A percentile compares a stretch with the other conserved stretches of the same genome.
phyloP scores from a whole-genome alignment of 2,113 vertebrate genomes.

The Peromyscus polionotus region DNA sequence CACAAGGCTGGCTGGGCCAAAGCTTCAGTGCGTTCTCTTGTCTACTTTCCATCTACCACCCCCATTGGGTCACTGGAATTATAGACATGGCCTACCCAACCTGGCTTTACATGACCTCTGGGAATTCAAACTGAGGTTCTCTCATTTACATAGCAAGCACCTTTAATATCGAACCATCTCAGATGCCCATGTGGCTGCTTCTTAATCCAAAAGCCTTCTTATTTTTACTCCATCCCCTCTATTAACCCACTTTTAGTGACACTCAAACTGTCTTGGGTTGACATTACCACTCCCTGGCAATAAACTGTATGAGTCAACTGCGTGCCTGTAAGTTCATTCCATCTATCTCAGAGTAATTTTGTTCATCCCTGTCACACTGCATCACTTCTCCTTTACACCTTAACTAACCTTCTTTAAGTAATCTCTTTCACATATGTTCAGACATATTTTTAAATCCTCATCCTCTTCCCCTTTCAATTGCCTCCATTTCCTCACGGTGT shows the following conservation, averaged over 20 bases:
- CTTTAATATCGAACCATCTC: not conserved
- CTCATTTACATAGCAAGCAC: not conserved
- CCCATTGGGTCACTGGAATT: not conserved
- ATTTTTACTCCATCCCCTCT: not conserved
- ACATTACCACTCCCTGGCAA: conserved; percentile 56
- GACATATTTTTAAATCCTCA: not conserved
- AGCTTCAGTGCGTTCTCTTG: not conserved
- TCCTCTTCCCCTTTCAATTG: not conserved
- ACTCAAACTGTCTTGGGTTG: conserved; percentile 62
- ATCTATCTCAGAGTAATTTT: not conserved
- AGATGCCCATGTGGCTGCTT: not conserved
- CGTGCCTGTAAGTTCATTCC: too few species aligned
- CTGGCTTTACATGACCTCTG: not conserved
- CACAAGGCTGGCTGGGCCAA: too few species aligned
- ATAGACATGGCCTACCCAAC: not conserved
- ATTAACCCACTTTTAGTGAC: not conserved
- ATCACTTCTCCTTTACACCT: not conserved
- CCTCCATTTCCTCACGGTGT: not conserved
- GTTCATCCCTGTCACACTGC: not conserved
- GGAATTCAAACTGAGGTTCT: not conserved
- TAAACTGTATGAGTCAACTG: not conserved
- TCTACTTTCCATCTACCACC: not conserved
- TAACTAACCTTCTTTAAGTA: not conserved
- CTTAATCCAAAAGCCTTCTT: not conserved
- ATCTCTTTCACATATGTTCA: not conserved